Evolutionary conservation across 2,797 vertebrate species (phyloP).

Genomic region (Melanotaenia boesemani): DNA sequence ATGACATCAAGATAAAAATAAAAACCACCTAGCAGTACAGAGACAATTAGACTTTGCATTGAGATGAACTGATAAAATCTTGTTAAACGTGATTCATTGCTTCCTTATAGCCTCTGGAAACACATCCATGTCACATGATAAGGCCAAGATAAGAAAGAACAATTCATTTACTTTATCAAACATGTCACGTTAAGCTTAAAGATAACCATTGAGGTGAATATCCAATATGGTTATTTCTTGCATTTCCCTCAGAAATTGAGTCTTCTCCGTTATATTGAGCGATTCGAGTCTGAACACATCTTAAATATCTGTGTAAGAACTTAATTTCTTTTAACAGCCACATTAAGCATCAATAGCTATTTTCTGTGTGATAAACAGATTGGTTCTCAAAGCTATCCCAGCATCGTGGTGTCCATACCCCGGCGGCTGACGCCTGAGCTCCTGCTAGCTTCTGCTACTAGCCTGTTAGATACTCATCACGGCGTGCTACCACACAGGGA

Average conservation of each 20-base stretch:
- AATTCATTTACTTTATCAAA: neutral
- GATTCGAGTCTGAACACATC: neutral
- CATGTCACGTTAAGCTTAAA: neutral
- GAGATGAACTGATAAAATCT: neutral
- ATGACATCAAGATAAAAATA: neutral
- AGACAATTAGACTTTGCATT: neutral
- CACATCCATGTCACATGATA: constrained; percentile 57
- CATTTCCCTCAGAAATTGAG: neutral
- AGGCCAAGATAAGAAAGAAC: neutral
- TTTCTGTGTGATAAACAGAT: neutral
- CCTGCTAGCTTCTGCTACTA: constrained; percentile 63
- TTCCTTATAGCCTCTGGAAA: constrained; percentile 34
- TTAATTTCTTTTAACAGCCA: neutral
- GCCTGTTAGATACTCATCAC: constrained; percentile 20
- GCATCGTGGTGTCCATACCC: constrained; percentile 11
- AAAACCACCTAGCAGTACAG: no score
- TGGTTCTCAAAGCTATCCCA: constrained; percentile 11
- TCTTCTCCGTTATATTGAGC: neutral
- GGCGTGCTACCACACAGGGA: constrained; percentile 36
- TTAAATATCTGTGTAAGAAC: neutral
- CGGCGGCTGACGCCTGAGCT: constrained; percentile 43
- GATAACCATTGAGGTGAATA: neutral
- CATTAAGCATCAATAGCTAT: no score
- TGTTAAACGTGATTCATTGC: constrained; percentile 37
- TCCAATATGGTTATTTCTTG: neutral